These are phyloP conservation scores for Paramacrobiotus metropolitanus DNA, from an alignment of 1,140 invertebrate genomes.

Conservation along the genomic window DNA sequence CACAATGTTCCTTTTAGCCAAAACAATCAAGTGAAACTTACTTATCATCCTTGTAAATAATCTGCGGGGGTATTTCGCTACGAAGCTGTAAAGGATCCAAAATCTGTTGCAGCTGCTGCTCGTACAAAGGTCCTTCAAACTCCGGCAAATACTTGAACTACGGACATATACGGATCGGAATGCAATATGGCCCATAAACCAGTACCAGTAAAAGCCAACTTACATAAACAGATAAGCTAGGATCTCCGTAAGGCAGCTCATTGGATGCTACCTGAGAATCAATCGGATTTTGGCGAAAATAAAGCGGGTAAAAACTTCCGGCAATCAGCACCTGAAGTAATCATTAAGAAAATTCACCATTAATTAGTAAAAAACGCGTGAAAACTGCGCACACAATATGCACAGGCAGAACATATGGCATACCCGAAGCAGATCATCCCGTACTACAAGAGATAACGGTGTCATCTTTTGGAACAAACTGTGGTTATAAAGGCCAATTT, in stretches of 20 bases:
- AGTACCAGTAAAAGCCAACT: neutral
- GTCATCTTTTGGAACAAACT: no score
- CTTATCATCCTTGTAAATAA: neutral
- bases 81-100: neutral
- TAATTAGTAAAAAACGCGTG: no score
- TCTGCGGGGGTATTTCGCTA: neutral
- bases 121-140: neutral
- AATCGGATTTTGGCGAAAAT: conserved; percentile 35
- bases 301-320: conserved; percentile 75
- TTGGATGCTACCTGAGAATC: neutral
- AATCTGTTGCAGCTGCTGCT: neutral
- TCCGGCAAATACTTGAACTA: neutral
- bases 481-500: no score
- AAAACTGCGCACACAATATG: no score
- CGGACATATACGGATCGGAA: neutral
- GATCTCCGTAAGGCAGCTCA: neutral
- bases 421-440: no score
- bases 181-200: neutral
- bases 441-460: no score
- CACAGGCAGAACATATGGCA: no score
- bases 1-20: neutral
- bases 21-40: neutral
- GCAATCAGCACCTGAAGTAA: conserved; percentile 42
- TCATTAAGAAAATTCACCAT: no score
- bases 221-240: neutral